phyloP scores from a whole-genome alignment of 35 echinoderm and acorn worm genomes.

The Diadema setosum region DNA sequence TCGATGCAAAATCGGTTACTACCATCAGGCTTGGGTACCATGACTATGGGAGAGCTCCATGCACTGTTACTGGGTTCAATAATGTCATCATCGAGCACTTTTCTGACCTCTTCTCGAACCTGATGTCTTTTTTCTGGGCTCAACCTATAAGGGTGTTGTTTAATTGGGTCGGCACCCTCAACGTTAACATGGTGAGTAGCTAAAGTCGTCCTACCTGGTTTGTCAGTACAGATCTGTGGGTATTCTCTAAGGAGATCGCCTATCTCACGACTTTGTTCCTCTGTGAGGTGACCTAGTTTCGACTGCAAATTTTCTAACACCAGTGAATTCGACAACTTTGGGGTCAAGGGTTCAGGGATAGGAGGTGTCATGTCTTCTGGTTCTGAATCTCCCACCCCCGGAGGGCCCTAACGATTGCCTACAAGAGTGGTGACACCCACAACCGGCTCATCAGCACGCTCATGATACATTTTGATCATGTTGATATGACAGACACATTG shows the following conservation, averaged over 20 bases:
- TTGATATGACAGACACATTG: conserved; percentile 30
- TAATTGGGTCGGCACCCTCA: neutral
- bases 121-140: neutral
- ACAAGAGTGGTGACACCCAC: neutral
- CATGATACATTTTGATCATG: conserved; percentile 28
- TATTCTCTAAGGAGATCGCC: neutral
- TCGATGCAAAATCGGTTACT: conserved; percentile 46
- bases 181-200: conserved; percentile 31
- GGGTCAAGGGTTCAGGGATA: neutral
- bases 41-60: conserved; percentile 10
- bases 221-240: neutral
- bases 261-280: neutral
- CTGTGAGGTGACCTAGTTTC: neutral
- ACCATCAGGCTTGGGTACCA: conserved; percentile 41
- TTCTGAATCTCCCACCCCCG: neutral
- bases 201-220: neutral
- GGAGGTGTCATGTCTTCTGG: neutral
- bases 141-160: conserved; percentile 49
- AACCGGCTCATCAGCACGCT: neutral
- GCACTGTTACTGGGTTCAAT: conserved; percentile 18
- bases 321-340: neutral
- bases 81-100: conserved; percentile 50
- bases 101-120: conserved; percentile 11
- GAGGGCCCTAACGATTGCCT: neutral
- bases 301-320: neutral